Evolutionary conservation across 2,888 invertebrate genomes (phyloP), one percentile per base, ranked within the genome.

Genomic region (Cryptocephalus moraei): DNA sequence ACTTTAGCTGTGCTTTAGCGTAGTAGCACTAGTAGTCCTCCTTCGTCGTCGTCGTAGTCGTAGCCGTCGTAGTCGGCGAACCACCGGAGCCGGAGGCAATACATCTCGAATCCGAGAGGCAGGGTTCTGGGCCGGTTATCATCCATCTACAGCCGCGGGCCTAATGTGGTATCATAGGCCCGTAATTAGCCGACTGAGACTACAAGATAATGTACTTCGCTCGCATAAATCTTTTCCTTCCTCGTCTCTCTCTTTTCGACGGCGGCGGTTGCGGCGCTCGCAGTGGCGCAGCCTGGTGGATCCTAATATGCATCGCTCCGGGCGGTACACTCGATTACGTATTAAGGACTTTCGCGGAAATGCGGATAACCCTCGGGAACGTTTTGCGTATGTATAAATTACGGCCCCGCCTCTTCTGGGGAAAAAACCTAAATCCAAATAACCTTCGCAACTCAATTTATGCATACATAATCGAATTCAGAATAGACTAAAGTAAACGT

Each of bases 181-280:
- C 64, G 72, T 74, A 74, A 74, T 74, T 74, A 74, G 73, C 70
- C 72, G 71, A 70, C 71, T 71, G 70, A 71, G 71, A 71, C 71
- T 73, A 73, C 73, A 73, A 74, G 73, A 74, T 74, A 74, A 74
- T 73, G 73, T 73, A 73, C 73, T 74, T 72, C 70, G 65, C 68
- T 66, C 63, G 70, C 68, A 70, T 73, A 73, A 73, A 73, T 73
- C 73, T 73, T 72, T 69, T 63, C 56, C 55, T 62, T 62, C 62
- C 61, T 62, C 60, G 57, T 58, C 59, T 56, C 54, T 53, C 48
- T 55, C 46, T 52, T 42, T n/a, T 12, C 36, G 36, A 34, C n/a
- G 34, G 34, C n/a, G n/a, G n/a, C n/a, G n/a, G 22, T 6, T 22
- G 41, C 38, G 14, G 38, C 22, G 34, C 31, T 45, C 48, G 44